These are phyloP conservation scores for Tenualosa ilisha DNA, from an alignment of 2,797 vertebrate species.

Conservation along the genomic window DNA sequence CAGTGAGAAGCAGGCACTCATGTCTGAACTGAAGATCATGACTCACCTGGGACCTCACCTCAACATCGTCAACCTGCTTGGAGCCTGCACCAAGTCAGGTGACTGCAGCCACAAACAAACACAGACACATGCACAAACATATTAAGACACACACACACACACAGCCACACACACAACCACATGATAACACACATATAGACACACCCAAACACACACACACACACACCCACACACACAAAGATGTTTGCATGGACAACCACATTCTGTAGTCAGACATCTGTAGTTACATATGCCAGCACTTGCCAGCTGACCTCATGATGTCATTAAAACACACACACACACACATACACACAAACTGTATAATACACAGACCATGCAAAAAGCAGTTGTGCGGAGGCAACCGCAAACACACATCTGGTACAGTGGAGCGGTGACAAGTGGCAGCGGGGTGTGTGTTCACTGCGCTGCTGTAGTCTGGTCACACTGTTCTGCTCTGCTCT, in stretches of 20 bases:
- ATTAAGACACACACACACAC: not conserved
- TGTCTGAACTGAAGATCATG: conserved; percentile 99
- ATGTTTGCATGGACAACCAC: not conserved
- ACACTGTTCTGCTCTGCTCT: conserved; percentile 14
- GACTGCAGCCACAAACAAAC: conserved; percentile 17
- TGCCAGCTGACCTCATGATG: not conserved
- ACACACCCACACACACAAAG: not conserved
- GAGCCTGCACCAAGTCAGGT: conserved; percentile 99
- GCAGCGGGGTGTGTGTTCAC: conserved; percentile 41
- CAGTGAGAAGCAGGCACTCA: conserved; percentile 97
- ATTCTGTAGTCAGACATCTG: not conserved
- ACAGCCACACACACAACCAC: not conserved
- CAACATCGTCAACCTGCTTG: conserved; percentile 96
- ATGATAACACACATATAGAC: not conserved
- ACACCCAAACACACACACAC: not conserved
- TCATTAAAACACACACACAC: not conserved
- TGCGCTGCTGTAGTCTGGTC: conserved; percentile 23
- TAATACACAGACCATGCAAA: conserved; percentile 26
- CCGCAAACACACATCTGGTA: conserved; percentile 26
- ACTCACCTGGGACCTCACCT: conserved; percentile 98
- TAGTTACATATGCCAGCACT: not conserved
- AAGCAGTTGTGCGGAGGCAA: not conserved
- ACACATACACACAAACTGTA: not conserved
- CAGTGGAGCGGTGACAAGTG: conserved; percentile 30
- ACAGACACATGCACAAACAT: not conserved